A percentile compares a stretch with the other conserved stretches of the same genome.
Evolutionary conservation across 2,797 vertebrate species (phyloP).

Genomic region (Eulemur coronatus): DNA sequence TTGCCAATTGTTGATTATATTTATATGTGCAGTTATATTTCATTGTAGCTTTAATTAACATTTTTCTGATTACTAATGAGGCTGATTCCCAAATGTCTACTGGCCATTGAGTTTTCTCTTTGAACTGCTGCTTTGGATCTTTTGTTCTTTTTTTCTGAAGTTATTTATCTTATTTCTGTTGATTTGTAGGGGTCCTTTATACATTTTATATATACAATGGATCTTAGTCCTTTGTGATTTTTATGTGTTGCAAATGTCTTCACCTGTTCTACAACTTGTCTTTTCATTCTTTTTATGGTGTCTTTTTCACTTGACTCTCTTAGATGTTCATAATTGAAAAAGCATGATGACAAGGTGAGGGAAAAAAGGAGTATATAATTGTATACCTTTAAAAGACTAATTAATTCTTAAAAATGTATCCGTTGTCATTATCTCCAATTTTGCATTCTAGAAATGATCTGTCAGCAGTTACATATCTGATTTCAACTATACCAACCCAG

Average conservation of each 20-base stretch:
- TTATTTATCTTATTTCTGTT: background rate
- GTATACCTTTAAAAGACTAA: background rate
- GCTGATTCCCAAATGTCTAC: background rate
- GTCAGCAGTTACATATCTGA: background rate
- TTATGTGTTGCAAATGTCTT: background rate
- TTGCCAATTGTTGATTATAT: background rate
- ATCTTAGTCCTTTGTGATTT: background rate
- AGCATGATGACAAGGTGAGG: background rate
- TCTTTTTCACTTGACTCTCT: background rate
- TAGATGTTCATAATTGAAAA: background rate
- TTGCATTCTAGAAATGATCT: background rate
- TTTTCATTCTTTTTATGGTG: background rate
- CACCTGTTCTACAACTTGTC: background rate
- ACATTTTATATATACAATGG: background rate
- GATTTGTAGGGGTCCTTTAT: background rate
- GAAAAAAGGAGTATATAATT: background rate
- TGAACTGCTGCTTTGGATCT: background rate
- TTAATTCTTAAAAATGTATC: background rate
- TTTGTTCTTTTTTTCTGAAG: background rate
- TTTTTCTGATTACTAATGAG: background rate
- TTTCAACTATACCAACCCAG: background rate
- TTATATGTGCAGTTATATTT: background rate
- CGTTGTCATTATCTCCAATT: background rate
- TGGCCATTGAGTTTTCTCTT: background rate
- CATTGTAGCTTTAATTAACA: background rate